phyloP scores from a whole-genome alignment of 2,797 vertebrate genomes.

The Tapera naevia region DNA sequence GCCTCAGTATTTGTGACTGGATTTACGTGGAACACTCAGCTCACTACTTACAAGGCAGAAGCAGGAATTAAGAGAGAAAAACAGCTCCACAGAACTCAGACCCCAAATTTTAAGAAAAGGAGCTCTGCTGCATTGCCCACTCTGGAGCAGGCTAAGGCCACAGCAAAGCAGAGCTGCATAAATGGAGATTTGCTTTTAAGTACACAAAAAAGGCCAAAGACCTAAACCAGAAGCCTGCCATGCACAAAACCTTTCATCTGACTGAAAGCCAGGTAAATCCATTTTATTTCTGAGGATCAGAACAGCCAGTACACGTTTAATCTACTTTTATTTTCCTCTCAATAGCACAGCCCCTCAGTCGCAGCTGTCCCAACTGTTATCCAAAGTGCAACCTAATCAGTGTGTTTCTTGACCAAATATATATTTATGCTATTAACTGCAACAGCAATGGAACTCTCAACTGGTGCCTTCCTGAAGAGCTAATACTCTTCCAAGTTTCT shows the following conservation, averaged over 20 bases:
- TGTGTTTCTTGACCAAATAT: neutral
- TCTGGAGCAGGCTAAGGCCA: neutral
- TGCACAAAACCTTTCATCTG: neutral
- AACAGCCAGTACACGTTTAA: neutral
- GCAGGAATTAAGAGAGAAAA: neutral
- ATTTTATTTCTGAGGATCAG: neutral
- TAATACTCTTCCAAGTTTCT: neutral
- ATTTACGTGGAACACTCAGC: neutral
- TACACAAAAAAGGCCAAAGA: neutral
- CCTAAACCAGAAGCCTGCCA: neutral
- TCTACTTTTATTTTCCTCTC: neutral
- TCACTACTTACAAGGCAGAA: neutral
- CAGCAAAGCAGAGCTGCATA: neutral
- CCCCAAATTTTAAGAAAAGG: neutral
- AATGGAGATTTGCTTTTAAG: rapidly evolving
- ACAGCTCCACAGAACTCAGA: neutral
- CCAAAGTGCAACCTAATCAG: neutral
- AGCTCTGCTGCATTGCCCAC: neutral
- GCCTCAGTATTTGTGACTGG: neutral
- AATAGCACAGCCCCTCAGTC: neutral
- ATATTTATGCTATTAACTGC: neutral
- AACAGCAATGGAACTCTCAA: neutral
- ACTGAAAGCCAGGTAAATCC: neutral
- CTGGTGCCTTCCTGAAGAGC: neutral
- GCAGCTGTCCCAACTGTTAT: neutral